phyloP scores from a whole-genome alignment of 2,797 vertebrate genomes.

The Chelon auratus region DNA sequence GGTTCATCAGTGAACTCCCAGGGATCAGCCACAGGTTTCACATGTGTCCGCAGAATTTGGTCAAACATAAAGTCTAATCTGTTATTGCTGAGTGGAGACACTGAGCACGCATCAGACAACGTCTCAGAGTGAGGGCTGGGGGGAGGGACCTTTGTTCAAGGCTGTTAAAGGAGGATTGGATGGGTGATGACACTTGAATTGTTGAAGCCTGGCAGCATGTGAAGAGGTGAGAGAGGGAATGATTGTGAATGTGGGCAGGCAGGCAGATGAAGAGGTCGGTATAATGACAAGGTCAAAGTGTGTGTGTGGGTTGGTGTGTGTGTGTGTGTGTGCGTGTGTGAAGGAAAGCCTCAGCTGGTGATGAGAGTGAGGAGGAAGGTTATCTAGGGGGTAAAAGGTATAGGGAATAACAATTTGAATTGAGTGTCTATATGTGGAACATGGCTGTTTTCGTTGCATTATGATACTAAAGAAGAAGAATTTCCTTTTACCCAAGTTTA shows the following conservation, averaged over 20 bases:
- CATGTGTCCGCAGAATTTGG: constrained; percentile 35
- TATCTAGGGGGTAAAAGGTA: constrained; percentile 31
- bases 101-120: constrained; percentile 42
- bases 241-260: constrained; percentile 45
- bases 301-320: constrained; percentile 37
- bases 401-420: constrained; percentile 30
- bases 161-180: constrained; percentile 57
- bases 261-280: constrained; percentile 51
- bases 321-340: constrained; percentile 16
- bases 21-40: constrained; percentile 59
- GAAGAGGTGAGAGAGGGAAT: constrained; percentile 47
- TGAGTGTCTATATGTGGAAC: constrained; percentile 9
- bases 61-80: constrained; percentile 47
- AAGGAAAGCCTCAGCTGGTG: constrained; percentile 52
- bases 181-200: constrained; percentile 59
- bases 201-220: constrained; percentile 45
- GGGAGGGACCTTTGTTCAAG: constrained; percentile 29
- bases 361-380: constrained; percentile 46
- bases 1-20: constrained; percentile 44
- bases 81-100: constrained; percentile 43
- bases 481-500: not conserved
- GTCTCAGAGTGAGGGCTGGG: constrained; percentile 35
- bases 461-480: not conserved
- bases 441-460: not conserved
- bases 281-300: constrained; percentile 62